Percentiles rank a stretch among this genome's conserved stretches.
These are phyloP conservation scores for Drosophila sp. DNA, from an alignment of 1,140 invertebrate genomes.

Conservation along the genomic window DNA sequence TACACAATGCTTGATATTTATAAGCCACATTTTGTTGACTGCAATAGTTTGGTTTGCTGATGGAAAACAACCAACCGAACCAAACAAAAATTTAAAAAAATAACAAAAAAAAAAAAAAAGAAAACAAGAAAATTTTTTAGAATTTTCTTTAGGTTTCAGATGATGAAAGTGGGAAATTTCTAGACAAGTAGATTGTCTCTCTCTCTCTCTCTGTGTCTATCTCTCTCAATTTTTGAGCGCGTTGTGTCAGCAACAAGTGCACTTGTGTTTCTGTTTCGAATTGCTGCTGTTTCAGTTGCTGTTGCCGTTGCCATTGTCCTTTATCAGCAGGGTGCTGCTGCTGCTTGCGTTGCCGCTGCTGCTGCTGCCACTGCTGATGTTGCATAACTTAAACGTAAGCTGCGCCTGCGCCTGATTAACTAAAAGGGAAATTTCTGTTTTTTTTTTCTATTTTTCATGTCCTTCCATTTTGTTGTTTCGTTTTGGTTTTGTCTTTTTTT, in stretches of 20 bases:
- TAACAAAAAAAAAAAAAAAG: slow-evolving; percentile 10
- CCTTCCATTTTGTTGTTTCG: slow-evolving; percentile 5
- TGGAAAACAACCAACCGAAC: background rate
- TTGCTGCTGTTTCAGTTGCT: slow-evolving; percentile 24
- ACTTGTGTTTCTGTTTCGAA: slow-evolving; percentile 63
- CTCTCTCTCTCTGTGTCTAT: background rate
- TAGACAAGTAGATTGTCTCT: background rate
- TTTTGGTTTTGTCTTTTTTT: background rate
- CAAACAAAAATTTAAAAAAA: background rate
- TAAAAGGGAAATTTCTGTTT: slow-evolving; percentile 55
- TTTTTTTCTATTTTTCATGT: background rate
- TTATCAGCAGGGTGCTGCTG: slow-evolving; percentile 7
- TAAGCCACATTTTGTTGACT: slow-evolving; percentile 63
- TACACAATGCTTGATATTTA: slow-evolving; percentile 58
- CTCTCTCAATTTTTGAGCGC: slow-evolving; percentile 12
- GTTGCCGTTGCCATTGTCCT: slow-evolving; percentile 38
- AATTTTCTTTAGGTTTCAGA: background rate
- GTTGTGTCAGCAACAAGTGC: slow-evolving; percentile 75
- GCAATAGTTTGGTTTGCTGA: slow-evolving; percentile 4
- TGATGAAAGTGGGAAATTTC: background rate
- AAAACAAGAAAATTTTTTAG: background rate
- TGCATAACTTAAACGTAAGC: slow-evolving; percentile 57
- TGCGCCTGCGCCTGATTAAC: slow-evolving; percentile 63
- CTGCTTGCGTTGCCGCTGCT: background rate
- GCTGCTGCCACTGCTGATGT: slow-evolving; percentile 37